phyloP scores from a whole-genome alignment of 1,140 invertebrate genomes.

The Eumeta japonica region DNA sequence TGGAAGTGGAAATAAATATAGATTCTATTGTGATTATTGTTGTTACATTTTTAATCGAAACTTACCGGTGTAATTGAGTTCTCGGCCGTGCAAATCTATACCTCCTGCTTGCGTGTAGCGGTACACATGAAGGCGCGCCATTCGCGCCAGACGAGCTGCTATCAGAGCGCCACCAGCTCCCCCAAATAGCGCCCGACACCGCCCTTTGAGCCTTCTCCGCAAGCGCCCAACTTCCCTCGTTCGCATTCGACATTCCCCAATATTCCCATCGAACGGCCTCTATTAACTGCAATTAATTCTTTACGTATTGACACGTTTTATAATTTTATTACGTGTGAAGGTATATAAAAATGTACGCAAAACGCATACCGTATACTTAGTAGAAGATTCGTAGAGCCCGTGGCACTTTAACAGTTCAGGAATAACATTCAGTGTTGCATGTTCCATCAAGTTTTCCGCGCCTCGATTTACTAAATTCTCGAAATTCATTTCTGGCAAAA shows the following conservation, averaged over 20 bases:
- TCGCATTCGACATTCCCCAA: slow-evolving; percentile 20
- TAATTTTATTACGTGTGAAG: too few species aligned
- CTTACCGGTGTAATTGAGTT: slow-evolving; percentile 42
- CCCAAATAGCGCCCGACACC: slow-evolving; percentile 46
- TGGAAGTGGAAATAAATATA: too few species aligned
- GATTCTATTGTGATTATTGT: too few species aligned
- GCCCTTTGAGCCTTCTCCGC: slow-evolving; percentile 43
- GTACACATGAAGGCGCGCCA: slow-evolving; percentile 41
- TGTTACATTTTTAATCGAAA: too few species aligned
- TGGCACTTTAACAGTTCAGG: slow-evolving; percentile 25
- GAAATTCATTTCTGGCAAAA: slow-evolving; percentile 21
- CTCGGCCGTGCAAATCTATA: slow-evolving; percentile 47
- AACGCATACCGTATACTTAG: too few species aligned
- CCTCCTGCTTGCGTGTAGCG: slow-evolving; percentile 34
- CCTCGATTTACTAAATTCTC: slow-evolving; percentile 17
- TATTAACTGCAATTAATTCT: slow-evolving; percentile 22
- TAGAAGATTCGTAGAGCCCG: too few species aligned
- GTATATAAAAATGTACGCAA: too few species aligned
- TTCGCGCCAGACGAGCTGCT: slow-evolving; percentile 37
- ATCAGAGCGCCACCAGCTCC: slow-evolving; percentile 44
- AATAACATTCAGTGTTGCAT: slow-evolving; percentile 20
- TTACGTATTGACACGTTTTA: too few species aligned
- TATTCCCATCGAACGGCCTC: slow-evolving; percentile 40
- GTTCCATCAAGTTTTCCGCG: slow-evolving; percentile 17
- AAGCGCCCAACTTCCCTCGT: too few species aligned